Percentiles rank a stretch among this genome's conserved stretches.
Evolutionary conservation across 1,140 invertebrate genomes (phyloP).

Genomic region (Eriosoma lanigerum): DNA sequence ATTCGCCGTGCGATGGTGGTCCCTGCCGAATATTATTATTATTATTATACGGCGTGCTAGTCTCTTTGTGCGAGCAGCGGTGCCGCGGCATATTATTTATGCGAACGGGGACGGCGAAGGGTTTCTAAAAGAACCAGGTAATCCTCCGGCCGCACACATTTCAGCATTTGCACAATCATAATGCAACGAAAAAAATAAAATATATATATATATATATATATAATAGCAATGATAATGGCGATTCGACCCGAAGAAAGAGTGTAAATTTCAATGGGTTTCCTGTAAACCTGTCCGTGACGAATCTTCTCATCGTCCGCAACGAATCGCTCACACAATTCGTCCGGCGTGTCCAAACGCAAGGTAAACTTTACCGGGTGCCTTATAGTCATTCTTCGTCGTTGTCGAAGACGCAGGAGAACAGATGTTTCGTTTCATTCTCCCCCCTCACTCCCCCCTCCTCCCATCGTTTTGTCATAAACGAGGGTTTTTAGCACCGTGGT

Average conservation of each 20-base stretch:
- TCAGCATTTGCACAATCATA: conserved; percentile 48
- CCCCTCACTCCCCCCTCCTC: neutral
- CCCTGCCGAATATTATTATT: conserved; percentile 20
- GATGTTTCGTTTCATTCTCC: conserved; percentile 1
- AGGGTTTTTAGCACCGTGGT: conserved; percentile 41
- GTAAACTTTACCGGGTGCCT: conserved; percentile 22
- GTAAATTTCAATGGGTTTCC: conserved; percentile 40
- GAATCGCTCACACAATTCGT: conserved; percentile 45
- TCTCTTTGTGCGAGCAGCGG: neutral
- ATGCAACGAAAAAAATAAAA: neutral
- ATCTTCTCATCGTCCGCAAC: conserved; percentile 25
- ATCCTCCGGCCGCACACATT: conserved; percentile 43
- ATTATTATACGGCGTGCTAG: neutral
- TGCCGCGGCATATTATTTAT: too few relatives aligned
- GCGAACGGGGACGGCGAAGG: neutral
- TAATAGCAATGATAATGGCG: neutral
- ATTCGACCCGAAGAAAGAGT: neutral
- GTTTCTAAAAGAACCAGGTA: conserved; percentile 30
- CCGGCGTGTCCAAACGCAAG: conserved; percentile 44
- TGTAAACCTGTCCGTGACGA: conserved; percentile 46
- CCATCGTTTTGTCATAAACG: neutral
- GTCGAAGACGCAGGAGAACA: conserved; percentile 2
- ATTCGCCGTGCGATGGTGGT: neutral
- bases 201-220: neutral
- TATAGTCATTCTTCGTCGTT: neutral